Conservation (phyloP, 2,797 vertebrate genomes). For the Crocidura indochinensis region DNA sequence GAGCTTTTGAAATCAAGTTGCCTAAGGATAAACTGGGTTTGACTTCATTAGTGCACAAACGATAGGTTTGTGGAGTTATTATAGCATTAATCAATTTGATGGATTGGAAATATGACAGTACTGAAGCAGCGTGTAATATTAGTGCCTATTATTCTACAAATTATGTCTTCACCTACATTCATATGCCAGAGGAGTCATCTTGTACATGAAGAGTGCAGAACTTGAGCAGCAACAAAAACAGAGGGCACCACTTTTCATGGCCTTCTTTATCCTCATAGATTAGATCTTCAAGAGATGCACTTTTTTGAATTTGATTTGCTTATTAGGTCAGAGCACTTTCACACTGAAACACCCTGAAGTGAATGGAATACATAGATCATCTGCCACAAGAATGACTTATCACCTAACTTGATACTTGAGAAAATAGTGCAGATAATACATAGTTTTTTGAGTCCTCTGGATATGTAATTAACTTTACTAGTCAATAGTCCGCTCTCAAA, state of each 20-base stretch:
- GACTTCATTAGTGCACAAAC: constrained; percentile 93
- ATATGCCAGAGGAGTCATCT: constrained; percentile 88
- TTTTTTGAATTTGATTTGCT: constrained; percentile 68
- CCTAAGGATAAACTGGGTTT: constrained; percentile 91
- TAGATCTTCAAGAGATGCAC: background rate
- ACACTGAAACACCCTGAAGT: constrained; percentile 56
- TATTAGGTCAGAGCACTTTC: constrained; percentile 69
- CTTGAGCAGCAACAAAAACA: constrained; percentile 77
- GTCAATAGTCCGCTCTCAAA: constrained; percentile 46
- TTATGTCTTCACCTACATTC: constrained; percentile 92
- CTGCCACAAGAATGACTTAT: constrained; percentile 53
- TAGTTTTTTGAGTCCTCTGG: background rate
- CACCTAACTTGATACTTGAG: constrained; percentile 32
- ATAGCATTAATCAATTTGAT: constrained; percentile 94
- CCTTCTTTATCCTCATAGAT: constrained; percentile 61
- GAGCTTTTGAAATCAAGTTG: constrained; percentile 89
- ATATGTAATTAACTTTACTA: constrained; percentile 46
- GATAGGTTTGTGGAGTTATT: constrained; percentile 93
- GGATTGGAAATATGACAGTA: constrained; percentile 93
- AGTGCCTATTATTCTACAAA: constrained; percentile 93
- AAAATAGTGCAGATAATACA: constrained; percentile 48
- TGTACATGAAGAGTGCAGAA: constrained; percentile 85
- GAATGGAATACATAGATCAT: constrained; percentile 66
- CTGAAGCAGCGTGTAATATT: constrained; percentile 92
- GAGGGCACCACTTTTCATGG: constrained; percentile 75